These are phyloP conservation scores for Anastrepha ludens DNA, from an alignment of 1,140 invertebrate species.

Conservation along the genomic window DNA sequence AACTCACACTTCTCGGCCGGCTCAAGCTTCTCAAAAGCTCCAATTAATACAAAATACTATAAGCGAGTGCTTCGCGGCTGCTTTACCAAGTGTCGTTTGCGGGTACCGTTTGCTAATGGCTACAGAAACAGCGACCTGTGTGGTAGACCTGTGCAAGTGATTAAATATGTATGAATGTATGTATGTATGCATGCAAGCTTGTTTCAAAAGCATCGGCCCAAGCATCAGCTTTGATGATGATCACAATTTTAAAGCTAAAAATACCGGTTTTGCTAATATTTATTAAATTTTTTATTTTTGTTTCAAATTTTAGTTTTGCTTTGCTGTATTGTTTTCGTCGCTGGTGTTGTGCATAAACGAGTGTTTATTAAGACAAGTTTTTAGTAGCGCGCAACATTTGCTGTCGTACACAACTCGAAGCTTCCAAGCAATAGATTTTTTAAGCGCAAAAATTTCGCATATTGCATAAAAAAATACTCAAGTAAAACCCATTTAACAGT, in stretches of 20 bases:
- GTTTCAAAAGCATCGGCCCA: too few species aligned
- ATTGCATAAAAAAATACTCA: neutral
- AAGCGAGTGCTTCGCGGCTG: neutral
- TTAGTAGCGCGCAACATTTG: slow-evolving; percentile 33
- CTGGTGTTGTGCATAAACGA: slow-evolving; percentile 7
- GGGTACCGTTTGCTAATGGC: too few species aligned
- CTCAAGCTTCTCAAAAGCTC: neutral
- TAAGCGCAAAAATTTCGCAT: neutral
- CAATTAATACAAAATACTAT: neutral
- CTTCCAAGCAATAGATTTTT: neutral
- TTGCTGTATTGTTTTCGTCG: neutral
- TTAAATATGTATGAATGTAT: too few species aligned
- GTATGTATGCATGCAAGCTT: too few species aligned
- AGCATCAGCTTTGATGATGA: neutral
- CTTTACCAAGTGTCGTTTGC: neutral
- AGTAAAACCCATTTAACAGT: neutral
- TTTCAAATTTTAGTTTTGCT: slow-evolving; percentile 14
- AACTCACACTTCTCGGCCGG: neutral
- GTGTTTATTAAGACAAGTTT: slow-evolving; percentile 45
- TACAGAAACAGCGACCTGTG: too few species aligned
- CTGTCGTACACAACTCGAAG: slow-evolving; percentile 19
- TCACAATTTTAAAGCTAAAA: neutral
- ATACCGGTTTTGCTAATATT: slow-evolving; percentile 34
- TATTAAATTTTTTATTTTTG: neutral
- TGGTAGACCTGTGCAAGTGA: too few species aligned